Conservation (phyloP, 2,113 vertebrate species). For the Ageneiosus marmoratus region DNA sequence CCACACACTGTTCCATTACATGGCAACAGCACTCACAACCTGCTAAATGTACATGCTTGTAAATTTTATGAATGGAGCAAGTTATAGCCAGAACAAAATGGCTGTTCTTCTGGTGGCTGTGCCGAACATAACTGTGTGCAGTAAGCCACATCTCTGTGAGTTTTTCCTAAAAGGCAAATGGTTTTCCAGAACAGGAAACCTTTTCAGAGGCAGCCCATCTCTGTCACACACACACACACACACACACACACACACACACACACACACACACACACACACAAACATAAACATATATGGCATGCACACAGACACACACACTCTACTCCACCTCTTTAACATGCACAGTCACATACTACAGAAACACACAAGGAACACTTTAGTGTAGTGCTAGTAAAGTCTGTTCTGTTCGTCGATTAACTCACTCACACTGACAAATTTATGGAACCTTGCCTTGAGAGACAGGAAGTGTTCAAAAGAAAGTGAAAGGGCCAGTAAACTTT, state of each 20-base stretch:
- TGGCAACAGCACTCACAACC: slow-evolving; percentile 38
- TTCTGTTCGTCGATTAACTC: slow-evolving; percentile 76
- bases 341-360: slow-evolving; percentile 40
- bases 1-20: slow-evolving; percentile 15
- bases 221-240: slow-evolving; percentile 37
- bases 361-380: slow-evolving; percentile 34
- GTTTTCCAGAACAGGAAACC: slow-evolving; percentile 61
- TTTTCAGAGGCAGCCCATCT: slow-evolving; percentile 53
- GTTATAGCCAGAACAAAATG: slow-evolving; percentile 51
- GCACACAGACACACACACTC: slow-evolving; percentile 23
- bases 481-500: slow-evolving; percentile 67
- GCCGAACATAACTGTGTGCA: slow-evolving; percentile 40
- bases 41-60: slow-evolving; percentile 51
- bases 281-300: slow-evolving; percentile 7
- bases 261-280: slow-evolving; percentile 17
- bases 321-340: slow-evolving; percentile 9
- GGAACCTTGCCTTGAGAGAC: slow-evolving; percentile 66
- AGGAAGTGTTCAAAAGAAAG: slow-evolving; percentile 75
- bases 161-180: slow-evolving; percentile 61
- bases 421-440: slow-evolving; percentile 77
- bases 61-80: slow-evolving; percentile 56
- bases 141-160: slow-evolving; percentile 57
- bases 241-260: slow-evolving; percentile 40
- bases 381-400: slow-evolving; percentile 62
- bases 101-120: slow-evolving; percentile 52